Percentiles rank a stretch among this genome's conserved stretches.
Conservation (phyloP, 2,113 vertebrate genomes). For the Hipposideros armiger region DNA sequence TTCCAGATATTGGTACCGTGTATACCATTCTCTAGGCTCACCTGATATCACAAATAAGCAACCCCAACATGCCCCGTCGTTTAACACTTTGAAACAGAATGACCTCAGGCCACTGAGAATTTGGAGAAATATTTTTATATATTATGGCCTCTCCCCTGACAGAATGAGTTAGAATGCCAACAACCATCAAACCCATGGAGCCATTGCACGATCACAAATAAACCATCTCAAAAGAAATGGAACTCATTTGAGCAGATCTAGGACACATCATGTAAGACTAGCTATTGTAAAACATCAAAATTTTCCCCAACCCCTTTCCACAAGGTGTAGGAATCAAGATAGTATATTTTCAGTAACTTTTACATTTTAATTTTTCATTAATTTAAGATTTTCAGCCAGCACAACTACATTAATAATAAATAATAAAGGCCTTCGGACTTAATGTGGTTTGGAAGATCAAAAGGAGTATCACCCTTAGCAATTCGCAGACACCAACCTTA, state of each 20-base stretch:
- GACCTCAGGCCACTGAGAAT: slow-evolving; percentile 37
- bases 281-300: background rate
- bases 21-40: background rate
- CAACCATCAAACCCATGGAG: background rate
- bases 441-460: slow-evolving; percentile 76
- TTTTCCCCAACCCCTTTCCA: background rate
- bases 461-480: slow-evolving; percentile 64
- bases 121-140: background rate
- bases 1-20: slow-evolving; percentile 40
- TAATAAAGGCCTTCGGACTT: slow-evolving; percentile 66
- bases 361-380: slow-evolving; percentile 63
- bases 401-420: slow-evolving; percentile 77
- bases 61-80: slow-evolving; percentile 28
- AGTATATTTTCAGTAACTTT: slow-evolving; percentile 31
- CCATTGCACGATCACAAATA: background rate
- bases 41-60: slow-evolving; percentile 69
- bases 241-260: background rate
- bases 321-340: background rate
- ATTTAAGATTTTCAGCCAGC: slow-evolving; percentile 49
- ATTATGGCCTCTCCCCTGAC: background rate
- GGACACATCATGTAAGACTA: background rate
- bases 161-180: background rate
- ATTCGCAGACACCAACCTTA: slow-evolving; percentile 43
- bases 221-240: background rate
- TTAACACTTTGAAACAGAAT: slow-evolving; percentile 47